Evolutionary conservation across 1,140 invertebrate genomes (phyloP).

Genomic region (Ectropis grisescens): DNA sequence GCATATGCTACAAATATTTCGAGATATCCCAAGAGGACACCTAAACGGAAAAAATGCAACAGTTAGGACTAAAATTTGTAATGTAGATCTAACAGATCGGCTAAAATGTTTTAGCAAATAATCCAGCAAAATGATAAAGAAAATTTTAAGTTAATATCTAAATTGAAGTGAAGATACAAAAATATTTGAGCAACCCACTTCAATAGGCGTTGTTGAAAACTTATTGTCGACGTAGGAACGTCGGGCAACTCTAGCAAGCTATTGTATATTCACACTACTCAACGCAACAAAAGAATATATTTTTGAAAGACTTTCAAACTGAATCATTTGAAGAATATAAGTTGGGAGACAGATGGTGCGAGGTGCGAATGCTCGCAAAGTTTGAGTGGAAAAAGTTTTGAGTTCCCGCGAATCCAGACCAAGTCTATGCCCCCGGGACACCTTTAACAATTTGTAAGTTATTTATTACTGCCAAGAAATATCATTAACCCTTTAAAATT

Average conservation of each 20-base stretch:
- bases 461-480: conserved; percentile 60
- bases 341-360: conserved; percentile 63
- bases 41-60: no score
- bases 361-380: conserved; percentile 59
- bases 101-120: no score
- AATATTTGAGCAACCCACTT: no score
- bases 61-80: no score
- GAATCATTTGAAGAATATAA: conserved; percentile 67
- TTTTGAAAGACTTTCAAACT: conserved; percentile 58
- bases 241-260: conserved; percentile 21
- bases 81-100: no score
- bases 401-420: conserved; percentile 50
- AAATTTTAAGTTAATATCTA: no score
- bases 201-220: conserved; percentile 13
- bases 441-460: conserved; percentile 65
- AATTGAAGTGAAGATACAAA: no score
- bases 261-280: conserved; percentile 53
- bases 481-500: conserved; percentile 58
- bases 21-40: no score
- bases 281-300: conserved; percentile 59
- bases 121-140: no score
- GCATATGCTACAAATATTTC: no score
- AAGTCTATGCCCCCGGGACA: conserved; percentile 48
- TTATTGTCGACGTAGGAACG: conserved; percentile 27
- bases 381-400: conserved; percentile 67